A percentile compares a stretch with the other conserved stretches of the same genome.
Evolutionary conservation across 2,797 vertebrate species (phyloP).

Genomic region (Scolopax rusticola): DNA sequence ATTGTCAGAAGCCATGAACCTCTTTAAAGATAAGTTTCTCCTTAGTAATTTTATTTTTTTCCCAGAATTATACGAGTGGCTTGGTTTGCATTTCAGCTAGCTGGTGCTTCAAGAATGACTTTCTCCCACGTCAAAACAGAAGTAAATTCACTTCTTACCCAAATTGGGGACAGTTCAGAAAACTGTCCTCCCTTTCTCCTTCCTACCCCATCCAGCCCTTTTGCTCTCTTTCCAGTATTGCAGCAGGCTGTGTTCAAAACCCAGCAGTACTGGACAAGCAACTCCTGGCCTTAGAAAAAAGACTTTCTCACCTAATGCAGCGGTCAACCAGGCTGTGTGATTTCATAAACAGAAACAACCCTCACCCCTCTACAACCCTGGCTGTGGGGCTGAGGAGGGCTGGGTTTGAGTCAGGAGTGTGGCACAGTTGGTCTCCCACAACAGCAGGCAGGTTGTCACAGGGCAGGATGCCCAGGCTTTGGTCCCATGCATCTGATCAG

Average conservation of each 20-base stretch:
- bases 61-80: not conserved
- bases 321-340: not conserved
- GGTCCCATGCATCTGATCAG: not conserved
- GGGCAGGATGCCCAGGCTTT: not conserved
- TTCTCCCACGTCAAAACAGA: not conserved
- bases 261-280: not conserved
- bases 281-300: not conserved
- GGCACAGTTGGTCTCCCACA: not conserved
- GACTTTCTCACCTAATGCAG: not conserved
- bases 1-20: not conserved
- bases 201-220: not conserved
- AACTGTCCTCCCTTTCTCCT: not conserved
- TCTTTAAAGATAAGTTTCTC: not conserved
- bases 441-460: not conserved
- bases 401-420: accelerated
- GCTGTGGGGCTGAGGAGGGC: not conserved
- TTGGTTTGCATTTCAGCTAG: not conserved
- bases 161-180: not conserved
- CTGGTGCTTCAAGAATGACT: not conserved
- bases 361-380: not conserved
- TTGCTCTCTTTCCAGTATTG: not conserved
- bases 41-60: not conserved
- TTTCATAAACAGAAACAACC: not conserved
- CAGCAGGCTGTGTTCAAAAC: not conserved
- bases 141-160: not conserved